These are phyloP conservation scores for Macrosoma leucophasiata DNA, from an alignment of 2,888 invertebrate genomes.

Conservation along the genomic window DNA sequence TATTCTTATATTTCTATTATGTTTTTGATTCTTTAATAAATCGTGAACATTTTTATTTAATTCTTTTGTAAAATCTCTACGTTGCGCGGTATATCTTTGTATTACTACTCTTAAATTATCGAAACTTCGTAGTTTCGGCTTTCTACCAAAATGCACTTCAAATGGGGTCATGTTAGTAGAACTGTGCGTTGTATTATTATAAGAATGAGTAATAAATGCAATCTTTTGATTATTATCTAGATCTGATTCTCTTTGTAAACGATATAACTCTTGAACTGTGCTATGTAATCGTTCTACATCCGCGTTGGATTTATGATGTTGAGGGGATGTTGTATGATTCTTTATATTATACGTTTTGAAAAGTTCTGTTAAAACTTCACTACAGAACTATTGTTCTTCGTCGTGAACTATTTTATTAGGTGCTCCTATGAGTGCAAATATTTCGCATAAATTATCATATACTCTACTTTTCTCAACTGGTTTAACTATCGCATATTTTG, in stretches of 20 bases:
- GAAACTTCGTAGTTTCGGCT: slow-evolving; percentile 14
- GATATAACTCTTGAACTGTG: slow-evolving; percentile 16
- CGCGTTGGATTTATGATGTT: slow-evolving; percentile 22
- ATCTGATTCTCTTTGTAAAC: slow-evolving; percentile 11
- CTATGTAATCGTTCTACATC: slow-evolving; percentile 22
- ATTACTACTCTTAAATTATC: slow-evolving; percentile 11
- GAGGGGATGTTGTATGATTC: slow-evolving; percentile 18
- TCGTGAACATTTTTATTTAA: slow-evolving; percentile 12
- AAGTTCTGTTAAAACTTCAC: slow-evolving; percentile 19
- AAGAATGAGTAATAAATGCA: slow-evolving; percentile 11
- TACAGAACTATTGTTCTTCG: slow-evolving; percentile 21
- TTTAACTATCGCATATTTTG: slow-evolving; percentile 18
- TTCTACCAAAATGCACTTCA: slow-evolving; percentile 15
- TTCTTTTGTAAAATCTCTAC: slow-evolving; percentile 9
- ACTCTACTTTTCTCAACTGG: slow-evolving; percentile 20
- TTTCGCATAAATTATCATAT: slow-evolving; percentile 20
- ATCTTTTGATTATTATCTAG: slow-evolving; percentile 10
- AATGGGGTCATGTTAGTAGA: slow-evolving; percentile 11
- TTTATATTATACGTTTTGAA: slow-evolving; percentile 19
- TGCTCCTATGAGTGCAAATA: slow-evolving; percentile 20
- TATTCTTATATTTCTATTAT: slow-evolving; percentile 7
- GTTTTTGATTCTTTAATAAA: slow-evolving; percentile 5
- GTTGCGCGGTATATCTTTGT: slow-evolving; percentile 11
- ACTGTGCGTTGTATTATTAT: slow-evolving; percentile 15
- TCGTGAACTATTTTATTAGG: slow-evolving; percentile 21